A percentile compares a stretch with the other conserved stretches of the same genome.
Evolutionary conservation across 2,797 vertebrate species (phyloP).

Genomic region (Xerus rutilus): DNA sequence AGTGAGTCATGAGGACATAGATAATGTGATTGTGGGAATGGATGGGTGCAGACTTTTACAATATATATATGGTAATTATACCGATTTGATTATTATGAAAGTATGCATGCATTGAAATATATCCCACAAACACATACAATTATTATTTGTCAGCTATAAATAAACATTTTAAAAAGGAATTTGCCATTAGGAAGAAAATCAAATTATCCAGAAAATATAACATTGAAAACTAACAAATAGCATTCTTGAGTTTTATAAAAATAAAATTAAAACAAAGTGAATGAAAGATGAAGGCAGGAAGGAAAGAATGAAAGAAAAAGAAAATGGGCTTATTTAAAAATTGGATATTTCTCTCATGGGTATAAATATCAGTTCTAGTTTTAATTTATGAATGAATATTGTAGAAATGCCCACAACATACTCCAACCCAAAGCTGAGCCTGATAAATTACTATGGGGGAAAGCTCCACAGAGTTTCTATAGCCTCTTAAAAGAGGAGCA

Average conservation of each 20-base stretch:
- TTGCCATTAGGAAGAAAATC: not conserved
- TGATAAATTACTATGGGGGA: not conserved
- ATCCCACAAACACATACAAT: not conserved
- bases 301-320: not conserved
- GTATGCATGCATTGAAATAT: not conserved
- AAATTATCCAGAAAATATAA: conserved; percentile 6
- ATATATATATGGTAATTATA: not conserved
- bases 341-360: not conserved
- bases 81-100: not conserved
- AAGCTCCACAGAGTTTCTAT: not conserved
- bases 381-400: not conserved
- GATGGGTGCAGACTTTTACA: not conserved
- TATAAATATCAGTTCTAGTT: not conserved
- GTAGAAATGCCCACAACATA: not conserved
- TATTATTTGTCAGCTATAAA: not conserved
- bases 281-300: not conserved
- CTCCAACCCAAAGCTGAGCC: not conserved
- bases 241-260: not conserved
- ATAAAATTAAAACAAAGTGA: not conserved
- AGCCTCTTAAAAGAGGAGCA: not conserved
- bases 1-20: not conserved
- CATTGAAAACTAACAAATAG: not conserved
- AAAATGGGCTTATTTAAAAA: not conserved
- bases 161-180: not conserved
- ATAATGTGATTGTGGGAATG: not conserved